Base-by-base conservation (phyloP, 1,140 invertebrate genomes). In the Drosophila nikananu region DNA sequence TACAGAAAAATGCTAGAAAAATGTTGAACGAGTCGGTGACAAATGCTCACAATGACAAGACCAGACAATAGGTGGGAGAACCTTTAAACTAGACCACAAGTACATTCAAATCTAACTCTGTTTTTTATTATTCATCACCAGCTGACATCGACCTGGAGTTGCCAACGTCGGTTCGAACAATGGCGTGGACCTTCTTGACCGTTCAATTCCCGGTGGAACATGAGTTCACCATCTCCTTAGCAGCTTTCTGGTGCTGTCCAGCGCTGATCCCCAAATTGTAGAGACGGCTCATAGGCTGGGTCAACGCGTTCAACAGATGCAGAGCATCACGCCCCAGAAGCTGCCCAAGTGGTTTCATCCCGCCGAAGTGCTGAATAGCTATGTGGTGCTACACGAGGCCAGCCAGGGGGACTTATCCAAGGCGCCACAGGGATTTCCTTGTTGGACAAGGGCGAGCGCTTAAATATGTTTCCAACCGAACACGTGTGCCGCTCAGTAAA, bases 151-250 rank as follows among this genome's bases (percentile, higher is more conserved):
- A 55, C 83, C 94, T 86, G 93, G 94, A 96, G 79, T 94, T 97
- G 62, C 97, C 97, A 78, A 94, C 95, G 27, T 94, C 95, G 5
- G 98, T 99, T 97, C 94, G 98, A 99, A 92, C 95, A 96, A n/a
- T 99, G 98, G 97, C 95, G 98, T 87, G 97, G 86, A 97, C 96
- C 30, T 99, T 99, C 93, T 94, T 99, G 21, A 96, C 96, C 87
- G 96, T 98, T 3, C 96, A 98, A 92, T 97, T 96, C 91, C 97
- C 97, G 42, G 97, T 97, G 17, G 98, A 99, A 90, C 98, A 99
- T 94, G 98, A 99, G 94, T 99, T 98, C 91, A 97, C 97, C 98
- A 99, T 94, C 97, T 97, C 93, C 87, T 99, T n/a, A 97, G 96
- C 21, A 99, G 98, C 94, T 94, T 97, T 78, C 96, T 98, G 77